Evolutionary conservation across 2,888 invertebrate genomes (phyloP), one percentile per base, ranked within the genome.

Genomic region (Portevinia maculata): DNA sequence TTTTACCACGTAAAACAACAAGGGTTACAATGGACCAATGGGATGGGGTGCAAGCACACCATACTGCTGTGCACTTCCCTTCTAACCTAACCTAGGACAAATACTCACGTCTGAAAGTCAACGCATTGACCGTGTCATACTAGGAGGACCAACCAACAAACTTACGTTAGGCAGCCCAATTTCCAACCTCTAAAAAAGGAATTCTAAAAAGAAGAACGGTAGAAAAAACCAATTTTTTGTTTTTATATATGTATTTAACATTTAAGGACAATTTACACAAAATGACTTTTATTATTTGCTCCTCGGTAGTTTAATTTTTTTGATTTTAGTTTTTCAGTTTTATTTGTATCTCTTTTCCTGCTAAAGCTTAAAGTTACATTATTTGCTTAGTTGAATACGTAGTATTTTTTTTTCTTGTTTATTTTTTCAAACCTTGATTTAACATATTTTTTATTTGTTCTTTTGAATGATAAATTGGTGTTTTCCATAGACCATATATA

Each of bases 221-320:
- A n/a, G n/a, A n/a, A n/a, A n/a, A n/a, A n/a, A n/a, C n/a, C n/a
- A n/a, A n/a, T n/a, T n/a, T n/a, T n/a, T n/a, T n/a, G n/a, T n/a
- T n/a, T 74, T 65, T 46, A 59, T 59, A 69, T 60, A 69, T 75
- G 39, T 75, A 60, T 69, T 69, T 55, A 67, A 75, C 67, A 69
- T 75, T 69, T 53, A 46, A 69, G 65, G 75, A 75, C 60, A 75
- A 75, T 69, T 69, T 75, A 69, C 75, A 75, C 60, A 75, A 75
- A 75, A 60, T 55, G 53, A 62, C 62, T 62, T 65, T 30, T 32
- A 55, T 30, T 46, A 55, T 37, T 13, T 70, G 30, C 48, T 39
- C 48, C 19, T 52, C 28, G 5, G 4, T n/a, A n/a, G n/a, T n/a
- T n/a, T n/a, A n/a, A 15, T 30, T 44, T 15, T 30, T 41, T 41